Percentiles rank a stretch among this genome's conserved stretches.
Evolutionary conservation across 2,888 invertebrate genomes (phyloP).

Genomic region (Idaea dimidiata): DNA sequence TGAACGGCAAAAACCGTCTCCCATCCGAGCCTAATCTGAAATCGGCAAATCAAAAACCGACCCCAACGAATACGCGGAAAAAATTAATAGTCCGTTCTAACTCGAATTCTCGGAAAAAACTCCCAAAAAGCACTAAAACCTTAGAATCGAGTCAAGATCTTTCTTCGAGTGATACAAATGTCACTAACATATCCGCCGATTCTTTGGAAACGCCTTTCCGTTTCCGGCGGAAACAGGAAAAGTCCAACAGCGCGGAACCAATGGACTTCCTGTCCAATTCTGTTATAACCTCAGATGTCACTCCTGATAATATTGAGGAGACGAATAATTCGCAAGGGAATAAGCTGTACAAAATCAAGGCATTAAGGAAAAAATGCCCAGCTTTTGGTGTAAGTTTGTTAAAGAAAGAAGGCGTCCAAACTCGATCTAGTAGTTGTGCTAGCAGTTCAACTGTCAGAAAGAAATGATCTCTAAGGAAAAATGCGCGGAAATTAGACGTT

Average conservation of each 20-base stretch:
- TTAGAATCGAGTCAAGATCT: constrained; percentile 66
- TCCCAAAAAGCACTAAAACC: constrained; percentile 61
- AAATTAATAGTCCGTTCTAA: constrained; percentile 69
- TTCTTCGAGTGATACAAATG: constrained; percentile 75
- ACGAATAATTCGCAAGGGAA: constrained; percentile 74
- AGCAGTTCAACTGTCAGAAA: constrained; percentile 69
- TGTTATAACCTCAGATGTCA: constrained; percentile 67
- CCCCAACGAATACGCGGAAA: constrained; percentile 54
- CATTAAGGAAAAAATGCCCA: constrained; percentile 70
- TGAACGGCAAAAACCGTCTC: constrained; percentile 69
- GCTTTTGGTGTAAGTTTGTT: constrained; percentile 63
- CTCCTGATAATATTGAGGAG: constrained; percentile 70
- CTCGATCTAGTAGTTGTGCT: constrained; percentile 70
- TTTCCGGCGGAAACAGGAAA: constrained; percentile 71
- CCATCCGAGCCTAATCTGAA: constrained; percentile 69
- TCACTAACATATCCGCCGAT: constrained; percentile 73
- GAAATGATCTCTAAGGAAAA: constrained; percentile 68
- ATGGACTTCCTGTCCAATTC: constrained; percentile 71
- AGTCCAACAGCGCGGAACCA: constrained; percentile 70
- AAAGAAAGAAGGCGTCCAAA: constrained; percentile 73
- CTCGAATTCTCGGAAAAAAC: constrained; percentile 66
- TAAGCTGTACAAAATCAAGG: constrained; percentile 74
- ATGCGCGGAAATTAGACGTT: constrained; percentile 28
- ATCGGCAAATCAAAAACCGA: constrained; percentile 45
- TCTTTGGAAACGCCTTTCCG: constrained; percentile 70